Conservation (phyloP, 2,113 vertebrate genomes). For the Ia io region DNA sequence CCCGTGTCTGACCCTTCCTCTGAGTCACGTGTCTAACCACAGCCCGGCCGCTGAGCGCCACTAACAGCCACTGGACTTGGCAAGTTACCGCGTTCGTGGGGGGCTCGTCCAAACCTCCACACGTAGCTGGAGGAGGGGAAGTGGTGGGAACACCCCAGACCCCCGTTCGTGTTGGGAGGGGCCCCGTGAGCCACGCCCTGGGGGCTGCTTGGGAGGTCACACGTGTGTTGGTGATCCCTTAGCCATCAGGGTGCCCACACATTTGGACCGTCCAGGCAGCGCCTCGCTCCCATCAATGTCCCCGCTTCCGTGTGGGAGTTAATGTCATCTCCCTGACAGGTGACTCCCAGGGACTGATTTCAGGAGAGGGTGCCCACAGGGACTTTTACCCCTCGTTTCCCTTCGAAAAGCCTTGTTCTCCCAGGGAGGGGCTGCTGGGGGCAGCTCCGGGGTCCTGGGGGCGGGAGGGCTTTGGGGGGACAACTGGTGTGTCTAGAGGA, state of each 20-base stretch:
- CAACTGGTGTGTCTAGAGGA: too few species aligned
- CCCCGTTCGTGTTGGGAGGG: neutral
- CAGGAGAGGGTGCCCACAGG: conserved; percentile 81
- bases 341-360: conserved; percentile 83
- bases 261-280: conserved; percentile 73
- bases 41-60: neutral
- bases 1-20: neutral
- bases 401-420: conserved; percentile 55
- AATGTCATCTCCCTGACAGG: conserved; percentile 85
- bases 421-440: neutral
- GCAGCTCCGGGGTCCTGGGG: neutral
- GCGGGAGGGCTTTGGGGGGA: too few species aligned
- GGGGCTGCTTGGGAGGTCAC: conserved; percentile 54
- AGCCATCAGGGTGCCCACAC: conserved; percentile 60
- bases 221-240: conserved; percentile 54
- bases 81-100: conserved; percentile 75
- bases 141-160: neutral
- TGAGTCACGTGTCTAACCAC: conserved; percentile 2
- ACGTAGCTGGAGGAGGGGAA: conserved; percentile 32
- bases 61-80: conserved; percentile 77
- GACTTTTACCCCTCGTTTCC: conserved; percentile 80
- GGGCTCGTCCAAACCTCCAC: conserved; percentile 40
- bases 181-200: neutral
- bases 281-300: conserved; percentile 75
- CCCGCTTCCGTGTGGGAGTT: conserved; percentile 79